Percentiles rank a stretch among this genome's conserved stretches.
These are phyloP conservation scores for Oxystoma pomonae DNA, from an alignment of 2,888 invertebrate genomes.

Conservation along the genomic window DNA sequence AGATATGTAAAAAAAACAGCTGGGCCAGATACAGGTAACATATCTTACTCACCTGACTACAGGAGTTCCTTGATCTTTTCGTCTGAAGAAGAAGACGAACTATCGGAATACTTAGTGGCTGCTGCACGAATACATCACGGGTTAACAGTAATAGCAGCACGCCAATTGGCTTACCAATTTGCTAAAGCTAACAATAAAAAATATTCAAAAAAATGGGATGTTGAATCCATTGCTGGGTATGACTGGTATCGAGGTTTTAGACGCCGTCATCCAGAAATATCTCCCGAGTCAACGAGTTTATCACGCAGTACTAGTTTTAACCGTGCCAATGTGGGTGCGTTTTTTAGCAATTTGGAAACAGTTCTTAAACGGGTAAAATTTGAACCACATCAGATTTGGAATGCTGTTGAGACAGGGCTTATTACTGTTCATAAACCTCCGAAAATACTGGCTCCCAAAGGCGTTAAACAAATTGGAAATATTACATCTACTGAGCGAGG, in stretches of 20 bases:
- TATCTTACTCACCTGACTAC: slow-evolving; percentile 12
- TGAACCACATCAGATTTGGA: slow-evolving; percentile 30
- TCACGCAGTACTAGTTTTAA: slow-evolving; percentile 34
- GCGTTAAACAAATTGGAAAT: no score
- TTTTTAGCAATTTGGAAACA: slow-evolving; percentile 32
- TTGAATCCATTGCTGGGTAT: no score
- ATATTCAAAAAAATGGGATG: slow-evolving; percentile 3
- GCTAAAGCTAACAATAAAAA: slow-evolving; percentile 11
- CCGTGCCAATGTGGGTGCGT: slow-evolving; percentile 26
- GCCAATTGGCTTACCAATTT: slow-evolving; percentile 10
- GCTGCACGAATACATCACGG: slow-evolving; percentile 7
- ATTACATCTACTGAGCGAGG: no score
- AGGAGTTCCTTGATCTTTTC: slow-evolving; percentile 10
- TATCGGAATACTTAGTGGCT: slow-evolving; percentile 5
- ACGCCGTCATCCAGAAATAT: no score
- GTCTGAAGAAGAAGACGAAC: slow-evolving; percentile 8
- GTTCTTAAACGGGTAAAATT: slow-evolving; percentile 10
- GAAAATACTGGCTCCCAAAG: no score
- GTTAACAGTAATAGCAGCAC: slow-evolving; percentile 7
- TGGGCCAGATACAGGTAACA: slow-evolving; percentile 4
- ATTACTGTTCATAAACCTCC: slow-evolving; percentile 43
- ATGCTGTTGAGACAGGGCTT: slow-evolving; percentile 40
- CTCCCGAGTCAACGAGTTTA: slow-evolving; percentile 32
- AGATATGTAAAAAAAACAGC: not conserved
- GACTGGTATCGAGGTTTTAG: no score